Evolutionary conservation across 2,797 vertebrate genomes (phyloP).

Genomic region (Crypturellus tataupa): DNA sequence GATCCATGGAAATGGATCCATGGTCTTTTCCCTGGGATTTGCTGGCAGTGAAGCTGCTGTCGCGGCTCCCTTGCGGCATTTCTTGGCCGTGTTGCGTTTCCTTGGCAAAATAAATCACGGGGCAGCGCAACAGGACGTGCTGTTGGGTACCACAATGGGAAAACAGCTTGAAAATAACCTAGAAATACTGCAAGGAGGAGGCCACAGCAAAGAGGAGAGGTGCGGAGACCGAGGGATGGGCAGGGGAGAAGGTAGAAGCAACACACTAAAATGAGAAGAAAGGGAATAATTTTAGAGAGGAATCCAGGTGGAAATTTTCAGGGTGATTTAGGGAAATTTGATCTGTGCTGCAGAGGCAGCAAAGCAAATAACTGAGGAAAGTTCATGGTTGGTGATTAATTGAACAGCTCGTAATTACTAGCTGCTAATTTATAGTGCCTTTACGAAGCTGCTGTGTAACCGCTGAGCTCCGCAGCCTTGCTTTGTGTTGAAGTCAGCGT

Average conservation of each 20-base stretch:
- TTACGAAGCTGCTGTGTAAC: background rate
- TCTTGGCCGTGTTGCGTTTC: background rate
- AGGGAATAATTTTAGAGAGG: background rate
- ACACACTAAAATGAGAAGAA: background rate
- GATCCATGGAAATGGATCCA: background rate
- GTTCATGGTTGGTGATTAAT: background rate
- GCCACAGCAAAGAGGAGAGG: background rate
- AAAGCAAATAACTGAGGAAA: background rate
- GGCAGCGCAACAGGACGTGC: background rate
- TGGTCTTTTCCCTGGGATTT: background rate
- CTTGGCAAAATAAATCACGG: background rate
- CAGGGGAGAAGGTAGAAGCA: background rate
- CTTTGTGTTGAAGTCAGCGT: accelerated
- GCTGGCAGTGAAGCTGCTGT: background rate
- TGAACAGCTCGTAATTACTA: background rate
- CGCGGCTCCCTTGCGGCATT: background rate
- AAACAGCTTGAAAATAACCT: background rate
- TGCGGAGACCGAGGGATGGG: background rate
- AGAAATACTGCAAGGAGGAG: background rate
- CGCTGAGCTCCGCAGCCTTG: background rate
- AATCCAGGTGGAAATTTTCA: background rate
- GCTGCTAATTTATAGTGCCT: background rate
- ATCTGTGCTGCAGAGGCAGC: background rate
- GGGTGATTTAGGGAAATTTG: background rate
- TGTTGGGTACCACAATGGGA: background rate